Conservation (phyloP, 2,797 vertebrate genomes). For the Lophius americanus region DNA sequence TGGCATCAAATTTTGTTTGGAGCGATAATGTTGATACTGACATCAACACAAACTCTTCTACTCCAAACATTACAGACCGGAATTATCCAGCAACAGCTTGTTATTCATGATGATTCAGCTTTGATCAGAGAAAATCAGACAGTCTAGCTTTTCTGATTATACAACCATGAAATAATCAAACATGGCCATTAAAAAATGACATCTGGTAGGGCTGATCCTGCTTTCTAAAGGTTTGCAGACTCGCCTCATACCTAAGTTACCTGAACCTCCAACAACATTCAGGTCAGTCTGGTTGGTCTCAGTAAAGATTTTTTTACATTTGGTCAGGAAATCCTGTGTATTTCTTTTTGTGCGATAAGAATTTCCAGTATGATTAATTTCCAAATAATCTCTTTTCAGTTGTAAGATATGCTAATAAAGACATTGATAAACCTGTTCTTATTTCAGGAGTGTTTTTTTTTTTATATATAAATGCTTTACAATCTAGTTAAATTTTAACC, state of each 20-base stretch:
- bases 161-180: slow-evolving; percentile 37
- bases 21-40: slow-evolving; percentile 12
- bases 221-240: slow-evolving; percentile 23
- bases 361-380: slow-evolving; percentile 17
- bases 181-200: slow-evolving; percentile 25
- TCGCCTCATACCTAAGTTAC: slow-evolving; percentile 16
- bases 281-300: slow-evolving; percentile 9
- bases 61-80: slow-evolving; percentile 13
- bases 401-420: slow-evolving; percentile 57
- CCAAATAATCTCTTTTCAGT: slow-evolving; percentile 27
- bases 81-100: slow-evolving; percentile 32
- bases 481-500: slow-evolving; percentile 24
- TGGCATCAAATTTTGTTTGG: slow-evolving; percentile 13
- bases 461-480: slow-evolving; percentile 15
- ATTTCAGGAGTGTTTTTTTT: slow-evolving; percentile 22
- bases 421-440: slow-evolving; percentile 47
- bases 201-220: slow-evolving; percentile 30
- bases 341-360: slow-evolving; percentile 6
- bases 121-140: slow-evolving; percentile 43
- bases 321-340: slow-evolving; percentile 4
- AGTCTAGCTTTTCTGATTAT: slow-evolving; percentile 31
- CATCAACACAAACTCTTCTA: slow-evolving; percentile 11
- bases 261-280: slow-evolving; percentile 28
- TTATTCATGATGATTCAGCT: slow-evolving; percentile 20
- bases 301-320: slow-evolving; percentile 1